Percentiles rank a stretch among this genome's conserved stretches.
Evolutionary conservation across 2,113 vertebrate species (phyloP).

Genomic region (Aplodontia rufa): DNA sequence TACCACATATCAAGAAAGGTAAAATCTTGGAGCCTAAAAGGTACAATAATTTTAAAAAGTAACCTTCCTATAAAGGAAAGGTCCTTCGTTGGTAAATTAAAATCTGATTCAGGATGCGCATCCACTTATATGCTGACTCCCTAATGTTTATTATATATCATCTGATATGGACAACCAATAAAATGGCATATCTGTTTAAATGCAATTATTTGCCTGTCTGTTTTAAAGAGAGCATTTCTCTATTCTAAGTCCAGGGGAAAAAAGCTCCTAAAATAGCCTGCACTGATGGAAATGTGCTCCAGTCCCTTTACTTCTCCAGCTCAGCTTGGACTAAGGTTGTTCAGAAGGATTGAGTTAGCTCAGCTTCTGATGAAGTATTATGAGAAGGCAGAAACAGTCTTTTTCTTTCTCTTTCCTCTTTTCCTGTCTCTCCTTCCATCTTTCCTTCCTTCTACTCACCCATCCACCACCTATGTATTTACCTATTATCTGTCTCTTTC

Average conservation of each 20-base stretch:
- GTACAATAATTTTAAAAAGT: constrained; percentile 32
- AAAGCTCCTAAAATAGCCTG: neutral
- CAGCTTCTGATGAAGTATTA: neutral
- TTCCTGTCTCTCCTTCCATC: neutral
- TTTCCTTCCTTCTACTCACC: neutral
- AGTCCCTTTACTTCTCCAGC: neutral
- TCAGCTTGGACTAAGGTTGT: neutral
- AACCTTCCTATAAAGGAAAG: constrained; percentile 51
- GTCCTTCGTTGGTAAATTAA: constrained; percentile 61
- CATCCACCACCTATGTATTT: too few relatives aligned
- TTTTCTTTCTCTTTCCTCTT: neutral
- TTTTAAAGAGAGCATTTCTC: neutral
- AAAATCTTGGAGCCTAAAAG: neutral
- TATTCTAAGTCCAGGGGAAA: constrained; percentile 1
- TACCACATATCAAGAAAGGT: neutral
- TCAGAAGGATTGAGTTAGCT: neutral
- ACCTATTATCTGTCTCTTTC: neutral
- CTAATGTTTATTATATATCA: constrained; percentile 50
- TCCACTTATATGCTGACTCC: neutral
- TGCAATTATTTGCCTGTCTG: constrained; percentile 32
- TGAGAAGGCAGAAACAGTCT: neutral
- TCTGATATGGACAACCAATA: constrained; percentile 13
- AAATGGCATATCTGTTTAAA: constrained; percentile 38
- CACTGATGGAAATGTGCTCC: neutral
- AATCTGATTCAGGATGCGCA: constrained; percentile 23